Percentiles rank a stretch among this genome's conserved stretches.
Evolutionary conservation across 1,140 invertebrate genomes (phyloP).

Genomic region (Drosophila melanica): DNA sequence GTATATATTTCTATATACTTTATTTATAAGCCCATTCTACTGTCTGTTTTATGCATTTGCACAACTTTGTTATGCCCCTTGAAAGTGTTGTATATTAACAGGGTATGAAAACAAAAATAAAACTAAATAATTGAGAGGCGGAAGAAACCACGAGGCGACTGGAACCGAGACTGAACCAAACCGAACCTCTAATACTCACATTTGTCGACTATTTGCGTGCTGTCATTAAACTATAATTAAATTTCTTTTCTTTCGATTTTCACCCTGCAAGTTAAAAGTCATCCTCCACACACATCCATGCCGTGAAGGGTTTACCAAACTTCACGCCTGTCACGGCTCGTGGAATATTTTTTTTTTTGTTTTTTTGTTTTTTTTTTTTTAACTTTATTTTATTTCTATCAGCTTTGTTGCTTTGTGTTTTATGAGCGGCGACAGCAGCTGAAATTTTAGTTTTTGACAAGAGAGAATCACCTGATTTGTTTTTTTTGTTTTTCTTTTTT

Average conservation of each 20-base stretch:
- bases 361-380: conserved; percentile 29
- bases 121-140: conserved; percentile 35
- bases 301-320: conserved; percentile 71
- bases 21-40: too few species aligned
- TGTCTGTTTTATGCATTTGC: too few species aligned
- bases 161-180: conserved; percentile 14
- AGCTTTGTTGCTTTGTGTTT: conserved; percentile 33
- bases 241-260: conserved; percentile 82
- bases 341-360: conserved; percentile 52
- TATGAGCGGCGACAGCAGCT: conserved; percentile 16
- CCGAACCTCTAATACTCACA: conserved; percentile 38
- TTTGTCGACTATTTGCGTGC: conserved; percentile 71
- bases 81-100: not conserved
- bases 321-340: conserved; percentile 70
- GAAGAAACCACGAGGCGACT: conserved; percentile 30
- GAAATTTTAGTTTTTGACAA: conserved; percentile 25
- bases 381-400: conserved; percentile 36
- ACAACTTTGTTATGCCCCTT: not conserved
- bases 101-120: conserved; percentile 10
- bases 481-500: conserved; percentile 9
- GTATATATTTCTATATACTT: too few species aligned
- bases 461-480: conserved; percentile 24
- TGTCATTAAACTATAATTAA: conserved; percentile 79
- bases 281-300: conserved; percentile 43
- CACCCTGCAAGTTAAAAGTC: conserved; percentile 76